Percentiles rank a stretch among this genome's conserved stretches.
Conservation (phyloP, 2,888 invertebrate genomes). For the Limnephilus rhombicus region DNA sequence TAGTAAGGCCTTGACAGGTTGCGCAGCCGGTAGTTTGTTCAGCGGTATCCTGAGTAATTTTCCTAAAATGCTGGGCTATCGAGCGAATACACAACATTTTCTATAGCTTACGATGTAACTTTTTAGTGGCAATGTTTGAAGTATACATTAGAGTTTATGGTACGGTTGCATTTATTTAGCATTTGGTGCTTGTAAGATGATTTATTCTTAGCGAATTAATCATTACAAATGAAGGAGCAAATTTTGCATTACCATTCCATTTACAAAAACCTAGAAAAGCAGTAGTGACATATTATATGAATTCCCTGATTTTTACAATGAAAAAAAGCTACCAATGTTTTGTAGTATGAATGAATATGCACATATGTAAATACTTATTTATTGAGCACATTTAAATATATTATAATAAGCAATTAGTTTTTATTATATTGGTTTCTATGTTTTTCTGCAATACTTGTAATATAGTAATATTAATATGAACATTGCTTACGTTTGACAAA, state of each 20-base stretch:
- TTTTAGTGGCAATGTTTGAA: background rate
- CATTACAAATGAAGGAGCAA: background rate
- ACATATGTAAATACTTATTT: background rate
- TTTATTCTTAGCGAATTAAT: background rate
- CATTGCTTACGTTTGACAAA: background rate
- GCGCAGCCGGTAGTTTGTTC: too few relatives aligned
- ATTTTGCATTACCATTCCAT: background rate
- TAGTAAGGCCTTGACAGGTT: too few relatives aligned
- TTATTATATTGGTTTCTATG: background rate
- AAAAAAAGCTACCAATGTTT: background rate
- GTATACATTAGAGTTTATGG: background rate
- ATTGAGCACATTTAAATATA: background rate
- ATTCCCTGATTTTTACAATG: background rate
- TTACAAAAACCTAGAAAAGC: background rate
- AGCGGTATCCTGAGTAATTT: too few relatives aligned
- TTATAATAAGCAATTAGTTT: too few relatives aligned
- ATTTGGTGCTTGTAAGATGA: background rate
- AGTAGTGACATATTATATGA: background rate
- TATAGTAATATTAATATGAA: background rate
- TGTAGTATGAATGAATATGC: background rate
- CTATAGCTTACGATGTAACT: background rate
- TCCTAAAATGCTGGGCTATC: too few relatives aligned
- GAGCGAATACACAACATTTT: background rate
- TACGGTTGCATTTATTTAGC: background rate
- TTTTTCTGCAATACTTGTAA: background rate